Base-by-base conservation (phyloP, 2,113 vertebrate genomes). In the Dromas ardeola region DNA sequence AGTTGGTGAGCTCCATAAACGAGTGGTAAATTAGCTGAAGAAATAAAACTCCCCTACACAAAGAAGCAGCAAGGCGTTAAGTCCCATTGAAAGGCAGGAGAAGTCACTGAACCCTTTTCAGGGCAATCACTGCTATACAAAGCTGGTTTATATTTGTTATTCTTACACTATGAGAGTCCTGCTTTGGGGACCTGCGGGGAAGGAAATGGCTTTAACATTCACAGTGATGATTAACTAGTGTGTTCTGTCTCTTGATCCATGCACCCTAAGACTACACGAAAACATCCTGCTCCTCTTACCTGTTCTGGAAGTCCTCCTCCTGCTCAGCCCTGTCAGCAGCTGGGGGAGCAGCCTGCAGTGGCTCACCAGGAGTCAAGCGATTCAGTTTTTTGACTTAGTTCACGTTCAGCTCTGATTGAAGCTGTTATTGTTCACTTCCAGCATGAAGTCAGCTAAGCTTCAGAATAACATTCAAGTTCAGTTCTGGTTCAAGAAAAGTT, bases 191-290 rank as follows among this genome's bases (percentile, higher is more conserved):
- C 65, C 77, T 87, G 65, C n/a, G 53, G 80, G 91, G 93, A 95
- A 95, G 94, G 88, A 95, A 95, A 96, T 92, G 80, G 72, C 80
- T 96, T 96, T 96, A 96, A 81, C 88, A 95, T 95, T 95, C 92
- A 55, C 61, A 61, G 88, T 65, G 90, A 93, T 94, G 88, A 95
- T 94, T 95, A 97, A 89, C 80, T 84, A 74, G 69, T 12, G 4
- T 95, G 84, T 93, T 96, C 72, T 42, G 40, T 83, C 88, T 91
- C 89, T 88, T 95, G 86, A 86, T 96, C 88, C 88, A 15, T 87
- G 77, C 61, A 94, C 52, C 89, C 45, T 86, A 91, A 84, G 65
- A 86, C 62, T 81, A 93, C 88, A 74, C 3, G 52, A 95, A 92
- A 96, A 93, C 88, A 92, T 76, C 61, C 81, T 95, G 65, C 83